Conservation (phyloP, 2,113 vertebrate species). For the Polypterus bichir region DNA sequence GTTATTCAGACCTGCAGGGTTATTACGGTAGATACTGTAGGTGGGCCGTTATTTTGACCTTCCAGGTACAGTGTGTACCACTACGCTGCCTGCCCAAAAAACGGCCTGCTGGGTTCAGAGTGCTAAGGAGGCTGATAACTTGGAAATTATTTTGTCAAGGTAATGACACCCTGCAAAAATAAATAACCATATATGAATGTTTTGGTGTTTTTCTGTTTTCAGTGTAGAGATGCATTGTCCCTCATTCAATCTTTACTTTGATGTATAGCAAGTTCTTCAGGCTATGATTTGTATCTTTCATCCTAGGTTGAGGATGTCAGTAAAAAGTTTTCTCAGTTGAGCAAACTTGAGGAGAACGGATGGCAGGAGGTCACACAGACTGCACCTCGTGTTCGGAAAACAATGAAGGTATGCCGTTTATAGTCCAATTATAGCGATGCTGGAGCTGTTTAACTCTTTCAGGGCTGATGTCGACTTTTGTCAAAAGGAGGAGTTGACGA, state of each 20-base stretch:
- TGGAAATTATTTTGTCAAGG: background rate
- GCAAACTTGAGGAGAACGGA: conserved; percentile 54
- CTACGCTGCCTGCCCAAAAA: no score
- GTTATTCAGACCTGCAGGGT: no score
- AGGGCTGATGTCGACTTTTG: no score
- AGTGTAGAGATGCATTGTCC: background rate
- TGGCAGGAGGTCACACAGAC: conserved; percentile 52
- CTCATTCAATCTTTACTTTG: background rate
- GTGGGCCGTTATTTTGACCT: no score
- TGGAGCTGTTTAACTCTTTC: no score
- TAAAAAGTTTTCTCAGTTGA: conserved; percentile 70
- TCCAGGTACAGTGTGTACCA: no score
- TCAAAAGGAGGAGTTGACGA: no score
- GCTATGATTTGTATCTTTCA: background rate
- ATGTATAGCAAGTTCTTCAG: background rate
- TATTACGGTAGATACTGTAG: no score
- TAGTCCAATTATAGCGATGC: no score
- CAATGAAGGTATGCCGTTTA: conserved; percentile 47
- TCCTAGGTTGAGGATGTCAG: conserved; percentile 71
- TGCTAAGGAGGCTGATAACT: no score
- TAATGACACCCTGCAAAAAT: conserved; percentile 4
- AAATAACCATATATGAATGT: background rate
- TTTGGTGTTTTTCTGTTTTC: background rate
- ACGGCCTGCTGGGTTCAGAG: no score
- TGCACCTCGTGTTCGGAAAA: conserved; percentile 33